phyloP scores from a whole-genome alignment of 1,140 invertebrate genomes.

The Aphis craccivora region DNA sequence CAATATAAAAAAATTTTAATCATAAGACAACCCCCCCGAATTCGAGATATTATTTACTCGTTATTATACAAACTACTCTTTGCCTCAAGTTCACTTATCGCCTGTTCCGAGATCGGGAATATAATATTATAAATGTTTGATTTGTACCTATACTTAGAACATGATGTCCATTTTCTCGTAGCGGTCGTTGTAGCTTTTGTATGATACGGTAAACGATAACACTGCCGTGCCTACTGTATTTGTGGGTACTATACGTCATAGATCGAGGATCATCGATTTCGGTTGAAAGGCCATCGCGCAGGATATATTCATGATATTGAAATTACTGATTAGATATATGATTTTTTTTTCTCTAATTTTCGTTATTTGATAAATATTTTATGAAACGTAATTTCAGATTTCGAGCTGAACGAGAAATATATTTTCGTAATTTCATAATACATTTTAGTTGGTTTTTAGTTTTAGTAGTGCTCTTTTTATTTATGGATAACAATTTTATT shows the following conservation, averaged over 20 bases:
- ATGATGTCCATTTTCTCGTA: no score
- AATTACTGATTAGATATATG: background rate
- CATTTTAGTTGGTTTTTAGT: background rate
- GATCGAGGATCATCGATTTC: background rate
- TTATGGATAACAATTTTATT: background rate
- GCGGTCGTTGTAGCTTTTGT: no score
- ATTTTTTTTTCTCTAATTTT: background rate
- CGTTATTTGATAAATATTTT: background rate
- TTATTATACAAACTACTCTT: no score
- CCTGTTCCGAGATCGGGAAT: no score
- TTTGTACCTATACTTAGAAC: no score
- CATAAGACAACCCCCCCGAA: no score
- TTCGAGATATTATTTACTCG: no score
- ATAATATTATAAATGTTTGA: no score
- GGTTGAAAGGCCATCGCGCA: background rate
- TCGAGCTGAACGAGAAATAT: background rate
- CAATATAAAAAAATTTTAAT: no score
- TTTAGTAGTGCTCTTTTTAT: background rate
- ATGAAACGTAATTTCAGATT: background rate
- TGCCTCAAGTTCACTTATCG: no score
- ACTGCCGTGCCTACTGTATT: no score
- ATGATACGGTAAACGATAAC: no score
- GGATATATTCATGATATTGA: background rate
- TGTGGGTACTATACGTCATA: background rate
- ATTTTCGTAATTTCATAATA: background rate